Conservation (phyloP, 2,113 vertebrate genomes). For the Seriola aureovittata region DNA sequence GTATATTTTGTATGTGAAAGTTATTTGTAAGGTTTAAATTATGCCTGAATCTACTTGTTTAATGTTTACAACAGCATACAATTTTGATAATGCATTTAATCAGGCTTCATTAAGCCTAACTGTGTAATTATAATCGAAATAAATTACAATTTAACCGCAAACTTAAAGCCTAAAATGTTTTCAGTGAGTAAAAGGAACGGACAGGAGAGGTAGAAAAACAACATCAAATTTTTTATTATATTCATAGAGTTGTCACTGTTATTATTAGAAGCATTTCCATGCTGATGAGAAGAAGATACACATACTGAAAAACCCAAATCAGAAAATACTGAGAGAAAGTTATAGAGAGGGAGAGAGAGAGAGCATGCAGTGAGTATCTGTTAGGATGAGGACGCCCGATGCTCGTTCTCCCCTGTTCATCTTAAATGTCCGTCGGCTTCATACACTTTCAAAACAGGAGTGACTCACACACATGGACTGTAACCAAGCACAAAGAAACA, state of each 20-base stretch:
- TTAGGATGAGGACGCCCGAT: slow-evolving; percentile 52
- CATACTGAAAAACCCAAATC: slow-evolving; percentile 64
- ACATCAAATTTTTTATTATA: slow-evolving; percentile 86
- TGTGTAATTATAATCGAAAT: no score
- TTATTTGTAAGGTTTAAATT: background rate
- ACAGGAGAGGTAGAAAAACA: slow-evolving; percentile 73
- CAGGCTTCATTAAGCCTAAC: no score
- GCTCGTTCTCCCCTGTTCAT: slow-evolving; percentile 54
- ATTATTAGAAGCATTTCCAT: slow-evolving; percentile 80
- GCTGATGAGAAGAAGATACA: slow-evolving; percentile 77
- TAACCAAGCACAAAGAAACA: slow-evolving; percentile 36
- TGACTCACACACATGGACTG: slow-evolving; percentile 48
- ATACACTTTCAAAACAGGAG: slow-evolving; percentile 53
- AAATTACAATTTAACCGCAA: background rate
- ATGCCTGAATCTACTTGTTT: background rate
- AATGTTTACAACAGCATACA: background rate
- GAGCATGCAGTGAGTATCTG: slow-evolving; percentile 80
- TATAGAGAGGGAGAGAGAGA: slow-evolving; percentile 53
- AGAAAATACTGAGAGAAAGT: slow-evolving; percentile 59
- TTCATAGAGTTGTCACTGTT: slow-evolving; percentile 70
- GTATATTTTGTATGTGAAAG: background rate
- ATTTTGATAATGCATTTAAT: no score
- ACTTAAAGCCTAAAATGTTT: background rate
- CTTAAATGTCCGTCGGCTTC: slow-evolving; percentile 23
- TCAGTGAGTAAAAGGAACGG: slow-evolving; percentile 18